Evolutionary conservation across 1,140 invertebrate species (phyloP).

Genomic region (Calosoma granatense): DNA sequence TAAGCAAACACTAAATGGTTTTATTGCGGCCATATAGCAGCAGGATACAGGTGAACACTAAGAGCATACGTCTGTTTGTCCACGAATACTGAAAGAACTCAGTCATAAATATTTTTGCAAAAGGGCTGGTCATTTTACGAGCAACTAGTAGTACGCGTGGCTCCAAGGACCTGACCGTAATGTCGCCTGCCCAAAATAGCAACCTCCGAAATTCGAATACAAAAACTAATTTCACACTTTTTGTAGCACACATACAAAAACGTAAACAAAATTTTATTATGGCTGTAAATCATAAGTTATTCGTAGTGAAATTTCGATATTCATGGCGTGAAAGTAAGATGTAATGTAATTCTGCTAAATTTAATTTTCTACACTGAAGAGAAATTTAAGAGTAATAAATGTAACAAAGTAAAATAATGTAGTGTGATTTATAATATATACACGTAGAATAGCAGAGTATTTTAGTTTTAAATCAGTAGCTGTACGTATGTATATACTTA

Average conservation of each 20-base stretch:
- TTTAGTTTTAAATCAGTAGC: too few species aligned
- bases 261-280: not conserved
- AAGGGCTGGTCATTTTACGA: not conserved
- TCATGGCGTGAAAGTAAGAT: too few species aligned
- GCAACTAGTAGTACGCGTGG: not conserved
- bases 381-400: too few species aligned
- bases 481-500: too few species aligned
- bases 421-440: too few species aligned
- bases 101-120: not conserved
- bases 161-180: not conserved
- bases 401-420: too few species aligned
- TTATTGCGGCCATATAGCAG: constrained; percentile 4
- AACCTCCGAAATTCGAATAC: not conserved
- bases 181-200: not conserved
- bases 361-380: too few species aligned
- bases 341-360: too few species aligned
- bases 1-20: not conserved
- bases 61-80: too few species aligned
- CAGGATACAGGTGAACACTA: not conserved
- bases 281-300: not conserved
- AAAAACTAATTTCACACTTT: not conserved
- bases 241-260: not conserved
- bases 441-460: too few species aligned
- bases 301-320: not conserved
- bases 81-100: not conserved